phyloP scores from a whole-genome alignment of 35 echinoderm and acorn worm species.

The Heliocidaris tuberculata region DNA sequence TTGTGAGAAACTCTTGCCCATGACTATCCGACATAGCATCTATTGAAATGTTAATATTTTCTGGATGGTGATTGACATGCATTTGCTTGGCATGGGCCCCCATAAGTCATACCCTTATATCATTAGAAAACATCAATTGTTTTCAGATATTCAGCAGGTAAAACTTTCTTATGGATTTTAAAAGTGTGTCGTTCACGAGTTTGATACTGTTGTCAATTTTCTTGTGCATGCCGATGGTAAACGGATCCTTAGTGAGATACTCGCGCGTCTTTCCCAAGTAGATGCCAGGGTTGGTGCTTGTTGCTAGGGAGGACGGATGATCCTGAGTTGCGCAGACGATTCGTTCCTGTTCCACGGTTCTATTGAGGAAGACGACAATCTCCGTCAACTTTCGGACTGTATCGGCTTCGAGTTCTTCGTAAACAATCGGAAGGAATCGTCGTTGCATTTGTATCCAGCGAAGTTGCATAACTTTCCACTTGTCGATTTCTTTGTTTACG shows the following conservation, averaged over 20 bases:
- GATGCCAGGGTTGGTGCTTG: constrained; percentile 56
- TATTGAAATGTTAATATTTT: too few relatives aligned
- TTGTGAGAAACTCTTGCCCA: too few relatives aligned
- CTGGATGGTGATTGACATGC: too few relatives aligned
- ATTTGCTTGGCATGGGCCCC: too few relatives aligned
- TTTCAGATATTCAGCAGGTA: constrained; percentile 55
- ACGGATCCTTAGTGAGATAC: constrained; percentile 67
- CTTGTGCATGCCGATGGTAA: constrained; percentile 24
- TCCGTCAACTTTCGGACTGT: constrained; percentile 56
- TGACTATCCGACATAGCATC: too few relatives aligned
- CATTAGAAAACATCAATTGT: constrained; percentile 31
- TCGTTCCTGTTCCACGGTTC: constrained; percentile 14
- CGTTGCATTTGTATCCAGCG: constrained; percentile 49
- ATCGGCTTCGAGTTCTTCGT: constrained; percentile 65
- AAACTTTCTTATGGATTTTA: background rate
- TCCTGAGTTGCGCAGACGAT: constrained; percentile 69
- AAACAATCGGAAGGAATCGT: constrained; percentile 42
- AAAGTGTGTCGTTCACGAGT: constrained; percentile 61
- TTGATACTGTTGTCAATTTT: constrained; percentile 52
- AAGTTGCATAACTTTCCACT: constrained; percentile 53
- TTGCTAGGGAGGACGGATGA: constrained; percentile 66
- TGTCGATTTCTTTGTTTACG: constrained; percentile 28
- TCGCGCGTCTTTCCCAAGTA: constrained; percentile 53
- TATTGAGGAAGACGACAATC: constrained; percentile 66
- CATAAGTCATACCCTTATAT: background rate